Evolutionary conservation across 2,113 vertebrate genomes (phyloP).

Genomic region (Esox niger): DNA sequence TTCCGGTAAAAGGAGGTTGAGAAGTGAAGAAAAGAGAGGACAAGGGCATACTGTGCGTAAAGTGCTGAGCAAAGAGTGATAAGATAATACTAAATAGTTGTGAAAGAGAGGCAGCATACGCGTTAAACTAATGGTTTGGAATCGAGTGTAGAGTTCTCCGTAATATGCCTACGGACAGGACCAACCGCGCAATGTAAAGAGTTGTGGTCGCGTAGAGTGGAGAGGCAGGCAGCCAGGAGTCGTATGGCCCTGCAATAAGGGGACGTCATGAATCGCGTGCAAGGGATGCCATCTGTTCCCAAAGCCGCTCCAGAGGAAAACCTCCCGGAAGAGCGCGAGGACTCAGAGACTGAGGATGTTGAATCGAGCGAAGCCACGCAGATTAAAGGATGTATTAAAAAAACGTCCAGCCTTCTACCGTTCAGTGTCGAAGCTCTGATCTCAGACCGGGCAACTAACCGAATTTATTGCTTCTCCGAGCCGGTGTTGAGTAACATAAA

Average conservation of each 20-base stretch:
- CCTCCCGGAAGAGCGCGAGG: constrained; percentile 48
- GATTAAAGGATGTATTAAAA: constrained; percentile 60
- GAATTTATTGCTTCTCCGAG: constrained; percentile 42
- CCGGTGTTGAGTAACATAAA: constrained; percentile 33
- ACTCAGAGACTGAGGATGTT: constrained; percentile 52
- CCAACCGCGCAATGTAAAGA: too few species aligned
- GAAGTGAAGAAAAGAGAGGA: background rate
- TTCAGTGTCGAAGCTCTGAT: constrained; percentile 82
- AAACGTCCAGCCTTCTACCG: constrained; percentile 63
- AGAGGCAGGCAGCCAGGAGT: too few species aligned
- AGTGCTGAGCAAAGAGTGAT: background rate
- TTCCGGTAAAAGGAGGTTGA: constrained; percentile 20
- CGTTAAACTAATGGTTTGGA: too few species aligned
- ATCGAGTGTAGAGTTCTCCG: too few species aligned
- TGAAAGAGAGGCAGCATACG: too few species aligned
- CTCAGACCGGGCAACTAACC: constrained; percentile 56
- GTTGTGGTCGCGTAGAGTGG: too few species aligned
- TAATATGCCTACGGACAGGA: too few species aligned
- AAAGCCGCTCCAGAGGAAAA: constrained; percentile 49
- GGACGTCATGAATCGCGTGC: constrained; percentile 75
- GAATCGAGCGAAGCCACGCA: constrained; percentile 44
- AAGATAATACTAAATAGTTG: too few species aligned
- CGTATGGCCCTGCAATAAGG: constrained; percentile 77
- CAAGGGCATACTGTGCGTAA: constrained; percentile 8
- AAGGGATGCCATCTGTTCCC: constrained; percentile 67